Evolutionary conservation across 1,140 invertebrate species (phyloP).

Genomic region (Drosophila subobscura): DNA sequence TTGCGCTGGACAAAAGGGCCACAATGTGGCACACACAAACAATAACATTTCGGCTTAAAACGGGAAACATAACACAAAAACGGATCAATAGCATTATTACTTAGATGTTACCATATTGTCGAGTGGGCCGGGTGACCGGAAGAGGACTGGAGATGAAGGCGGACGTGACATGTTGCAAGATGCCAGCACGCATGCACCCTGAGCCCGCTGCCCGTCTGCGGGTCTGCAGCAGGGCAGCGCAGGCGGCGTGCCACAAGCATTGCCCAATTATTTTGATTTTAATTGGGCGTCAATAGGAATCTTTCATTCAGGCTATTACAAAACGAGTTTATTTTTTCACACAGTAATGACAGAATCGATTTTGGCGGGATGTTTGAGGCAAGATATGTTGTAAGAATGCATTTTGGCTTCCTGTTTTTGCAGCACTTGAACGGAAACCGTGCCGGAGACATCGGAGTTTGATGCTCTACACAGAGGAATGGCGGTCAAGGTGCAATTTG

Average conservation of each 20-base stretch:
- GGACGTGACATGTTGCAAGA: conserved; percentile 16
- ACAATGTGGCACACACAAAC: conserved; percentile 50
- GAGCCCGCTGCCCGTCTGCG: not conserved
- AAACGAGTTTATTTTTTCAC: not conserved
- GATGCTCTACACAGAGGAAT: conserved; percentile 83
- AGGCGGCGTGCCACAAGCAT: too few relatives aligned
- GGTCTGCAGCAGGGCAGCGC: too few relatives aligned
- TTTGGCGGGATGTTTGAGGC: conserved; percentile 20
- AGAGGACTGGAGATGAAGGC: not conserved
- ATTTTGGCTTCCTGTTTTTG: not conserved
- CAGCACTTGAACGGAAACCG: conserved; percentile 32
- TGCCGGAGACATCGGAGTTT: conserved; percentile 24
- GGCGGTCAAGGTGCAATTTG: conserved; percentile 93
- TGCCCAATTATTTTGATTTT: too few relatives aligned
- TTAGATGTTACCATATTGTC: too few relatives aligned
- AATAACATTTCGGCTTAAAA: conserved; percentile 25
- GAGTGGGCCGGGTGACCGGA: not conserved
- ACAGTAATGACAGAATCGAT: not conserved
- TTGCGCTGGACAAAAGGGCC: conserved; percentile 14
- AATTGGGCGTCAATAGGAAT: not conserved
- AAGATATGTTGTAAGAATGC: not conserved
- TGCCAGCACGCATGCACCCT: conserved; percentile 26
- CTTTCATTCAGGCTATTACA: not conserved
- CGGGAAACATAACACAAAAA: conserved; percentile 38
- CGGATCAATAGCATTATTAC: not conserved